Evolutionary conservation across 2,113 vertebrate species (phyloP).

Genomic region (Hoplias malabaricus): DNA sequence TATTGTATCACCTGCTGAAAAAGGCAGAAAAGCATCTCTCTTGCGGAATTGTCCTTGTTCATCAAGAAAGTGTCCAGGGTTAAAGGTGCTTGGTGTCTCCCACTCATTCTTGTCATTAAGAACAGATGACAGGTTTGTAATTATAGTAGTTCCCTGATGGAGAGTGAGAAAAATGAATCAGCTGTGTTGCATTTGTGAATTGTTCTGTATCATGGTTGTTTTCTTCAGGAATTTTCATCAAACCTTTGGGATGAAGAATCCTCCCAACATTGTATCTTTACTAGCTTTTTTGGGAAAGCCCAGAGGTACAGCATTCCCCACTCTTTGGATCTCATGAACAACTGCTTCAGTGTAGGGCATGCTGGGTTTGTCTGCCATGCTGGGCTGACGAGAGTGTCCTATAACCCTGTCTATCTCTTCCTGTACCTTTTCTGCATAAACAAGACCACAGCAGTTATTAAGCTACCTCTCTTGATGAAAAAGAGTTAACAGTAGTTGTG

Average conservation of each 20-base stretch:
- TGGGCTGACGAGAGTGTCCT: conserved; percentile 42
- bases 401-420: conserved; percentile 53
- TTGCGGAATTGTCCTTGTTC: conserved; percentile 72
- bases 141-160: conserved; percentile 66
- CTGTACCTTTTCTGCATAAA: conserved; percentile 44
- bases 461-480: too few relatives aligned
- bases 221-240: background rate
- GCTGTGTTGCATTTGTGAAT: background rate
- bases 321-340: conserved; percentile 75
- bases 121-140: conserved; percentile 74
- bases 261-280: conserved; percentile 49
- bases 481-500: too few relatives aligned
- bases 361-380: conserved; percentile 58
- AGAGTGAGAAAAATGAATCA: background rate
- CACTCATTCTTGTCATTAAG: conserved; percentile 72
- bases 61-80: conserved; percentile 79
- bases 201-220: background rate
- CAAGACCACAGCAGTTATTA: too few relatives aligned
- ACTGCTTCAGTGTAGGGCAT: conserved; percentile 73
- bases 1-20: conserved; percentile 70
- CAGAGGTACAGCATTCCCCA: conserved; percentile 63
- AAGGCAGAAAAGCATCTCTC: conserved; percentile 74
- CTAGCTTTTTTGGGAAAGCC: conserved; percentile 46
- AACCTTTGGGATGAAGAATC: conserved; percentile 69
- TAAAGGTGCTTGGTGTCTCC: conserved; percentile 75